Percentiles rank a stretch among this genome's conserved stretches.
Conservation (phyloP, 2,797 vertebrate genomes). For the Coregonus suidteri region DNA sequence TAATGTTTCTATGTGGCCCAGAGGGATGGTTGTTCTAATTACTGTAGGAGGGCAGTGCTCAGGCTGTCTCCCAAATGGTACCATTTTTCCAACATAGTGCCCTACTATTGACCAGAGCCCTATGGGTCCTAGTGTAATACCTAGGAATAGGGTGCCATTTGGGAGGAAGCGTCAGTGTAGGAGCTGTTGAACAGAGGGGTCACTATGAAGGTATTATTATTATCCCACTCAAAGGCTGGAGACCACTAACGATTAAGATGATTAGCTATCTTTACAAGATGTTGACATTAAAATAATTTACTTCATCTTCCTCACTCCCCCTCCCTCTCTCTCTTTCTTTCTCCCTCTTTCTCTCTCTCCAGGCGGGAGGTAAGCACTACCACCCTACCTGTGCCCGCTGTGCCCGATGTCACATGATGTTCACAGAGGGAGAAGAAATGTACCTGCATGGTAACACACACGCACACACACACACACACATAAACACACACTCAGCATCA, state of each 20-base stretch:
- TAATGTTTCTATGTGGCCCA: neutral
- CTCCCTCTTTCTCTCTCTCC: neutral
- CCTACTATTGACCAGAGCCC: too few species aligned
- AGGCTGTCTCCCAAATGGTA: too few species aligned
- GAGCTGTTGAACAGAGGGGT: neutral
- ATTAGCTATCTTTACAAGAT: too few species aligned
- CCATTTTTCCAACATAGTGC: too few species aligned
- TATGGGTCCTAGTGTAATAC: too few species aligned
- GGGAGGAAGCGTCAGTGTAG: neutral
- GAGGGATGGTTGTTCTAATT: neutral
- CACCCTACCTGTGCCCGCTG: constrained; percentile 96
- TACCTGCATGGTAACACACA: constrained; percentile 92
- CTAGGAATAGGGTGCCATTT: too few species aligned
- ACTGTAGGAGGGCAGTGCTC: neutral
- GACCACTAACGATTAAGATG: too few species aligned
- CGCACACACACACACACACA: neutral
- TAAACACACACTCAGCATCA: neutral
- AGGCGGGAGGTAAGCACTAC: constrained; percentile 98
- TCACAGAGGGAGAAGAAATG: constrained; percentile 97
- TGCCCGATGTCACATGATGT: constrained; percentile 95
- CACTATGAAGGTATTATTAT: neutral
- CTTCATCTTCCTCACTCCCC: too few species aligned
- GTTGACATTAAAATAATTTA: too few species aligned
- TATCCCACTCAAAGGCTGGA: too few species aligned
- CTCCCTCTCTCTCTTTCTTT: too few species aligned